Percentiles rank a stretch among this genome's conserved stretches.
phyloP scores from a whole-genome alignment of 2,797 vertebrate species.

The Chromobotia macracanthus region DNA sequence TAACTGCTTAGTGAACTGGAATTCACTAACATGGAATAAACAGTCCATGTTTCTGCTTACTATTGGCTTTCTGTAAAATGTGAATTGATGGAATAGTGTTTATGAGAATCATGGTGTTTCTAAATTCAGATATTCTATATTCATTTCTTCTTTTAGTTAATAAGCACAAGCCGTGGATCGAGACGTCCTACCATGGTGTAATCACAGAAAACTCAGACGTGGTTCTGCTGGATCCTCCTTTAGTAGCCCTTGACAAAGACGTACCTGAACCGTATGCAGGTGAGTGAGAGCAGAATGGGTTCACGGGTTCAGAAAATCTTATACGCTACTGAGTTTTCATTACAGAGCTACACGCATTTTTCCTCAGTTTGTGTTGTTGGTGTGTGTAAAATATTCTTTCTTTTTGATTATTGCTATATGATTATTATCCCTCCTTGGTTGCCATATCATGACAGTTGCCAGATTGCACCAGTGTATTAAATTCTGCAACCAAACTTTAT shows the following conservation, averaged over 20 bases:
- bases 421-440: conserved; percentile 11
- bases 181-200: conserved; percentile 96
- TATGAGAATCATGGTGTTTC: no score
- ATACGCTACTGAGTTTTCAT: conserved; percentile 4
- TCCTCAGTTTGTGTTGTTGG: background rate
- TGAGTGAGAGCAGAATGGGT: background rate
- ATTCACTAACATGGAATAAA: no score
- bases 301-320: conserved; percentile 7
- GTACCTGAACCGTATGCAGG: conserved; percentile 71
- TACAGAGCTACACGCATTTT: conserved; percentile 6
- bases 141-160: conserved; percentile 79
- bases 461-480: conserved; percentile 5
- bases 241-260: conserved; percentile 96
- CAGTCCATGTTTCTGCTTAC: no score
- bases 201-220: conserved; percentile 95
- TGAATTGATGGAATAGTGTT: no score
- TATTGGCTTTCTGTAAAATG: no score
- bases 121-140: no score
- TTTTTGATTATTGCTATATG: conserved; percentile 5
- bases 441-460: conserved; percentile 11
- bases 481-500: background rate
- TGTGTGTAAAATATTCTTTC: conserved; percentile 10
- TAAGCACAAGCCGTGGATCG: conserved; percentile 99
- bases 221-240: conserved; percentile 93
- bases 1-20: no score